These are phyloP conservation scores for Myotis planiceps DNA, from an alignment of 2,797 vertebrate species.

Conservation along the genomic window DNA sequence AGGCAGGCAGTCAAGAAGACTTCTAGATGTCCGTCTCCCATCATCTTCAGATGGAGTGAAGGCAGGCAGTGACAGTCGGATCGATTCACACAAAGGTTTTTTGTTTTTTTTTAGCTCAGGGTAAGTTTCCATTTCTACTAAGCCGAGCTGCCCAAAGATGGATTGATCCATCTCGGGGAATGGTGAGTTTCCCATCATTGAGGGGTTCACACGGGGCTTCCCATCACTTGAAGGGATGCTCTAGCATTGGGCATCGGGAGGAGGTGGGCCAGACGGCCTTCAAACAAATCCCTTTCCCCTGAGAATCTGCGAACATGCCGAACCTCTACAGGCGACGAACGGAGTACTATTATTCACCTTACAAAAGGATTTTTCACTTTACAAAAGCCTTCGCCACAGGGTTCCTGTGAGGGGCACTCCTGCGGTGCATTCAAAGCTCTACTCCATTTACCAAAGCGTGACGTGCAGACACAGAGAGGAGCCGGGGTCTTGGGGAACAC, in stretches of 20 bases:
- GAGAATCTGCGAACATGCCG: constrained; percentile 42
- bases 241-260: neutral
- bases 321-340: constrained; percentile 53
- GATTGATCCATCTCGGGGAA: neutral
- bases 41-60: neutral
- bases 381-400: constrained; percentile 63
- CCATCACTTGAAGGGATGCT: neutral
- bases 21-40: neutral
- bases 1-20: neutral
- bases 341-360: constrained; percentile 50
- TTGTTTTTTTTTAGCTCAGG: neutral
- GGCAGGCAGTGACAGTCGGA: neutral
- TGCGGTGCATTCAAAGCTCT: constrained; percentile 21
- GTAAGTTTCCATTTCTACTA: neutral
- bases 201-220: neutral
- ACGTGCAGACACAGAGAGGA: neutral
- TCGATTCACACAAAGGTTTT: neutral
- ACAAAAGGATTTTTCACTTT: constrained; percentile 67
- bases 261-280: constrained; percentile 24
- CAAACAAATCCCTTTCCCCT: constrained; percentile 33
- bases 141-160: neutral
- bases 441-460: neutral
- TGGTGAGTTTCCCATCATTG: neutral
- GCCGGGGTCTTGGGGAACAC: neutral
- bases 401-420: constrained; percentile 49